phyloP scores from a whole-genome alignment of 2,888 invertebrate species.

The Trachelus troglodyta region DNA sequence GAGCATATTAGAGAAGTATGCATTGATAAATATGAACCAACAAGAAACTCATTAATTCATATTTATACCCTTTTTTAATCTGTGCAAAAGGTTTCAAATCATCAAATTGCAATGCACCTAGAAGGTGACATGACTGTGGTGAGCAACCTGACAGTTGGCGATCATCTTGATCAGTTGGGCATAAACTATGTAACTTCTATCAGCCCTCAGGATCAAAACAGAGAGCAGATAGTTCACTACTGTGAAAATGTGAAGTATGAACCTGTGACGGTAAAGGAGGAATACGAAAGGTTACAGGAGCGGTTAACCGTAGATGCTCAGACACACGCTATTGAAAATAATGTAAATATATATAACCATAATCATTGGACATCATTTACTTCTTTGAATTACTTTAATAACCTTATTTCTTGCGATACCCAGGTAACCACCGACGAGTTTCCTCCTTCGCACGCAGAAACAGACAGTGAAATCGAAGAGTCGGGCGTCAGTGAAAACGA shows the following conservation, averaged over 20 bases:
- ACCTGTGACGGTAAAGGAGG: conserved; percentile 45
- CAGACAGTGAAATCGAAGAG: conserved; percentile 46
- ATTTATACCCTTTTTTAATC: neutral
- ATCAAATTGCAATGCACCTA: conserved; percentile 60
- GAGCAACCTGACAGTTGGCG: conserved; percentile 53
- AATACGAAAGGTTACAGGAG: conserved; percentile 51
- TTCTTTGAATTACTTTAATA: neutral
- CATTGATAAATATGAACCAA: neutral
- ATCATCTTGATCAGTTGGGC: conserved; percentile 54
- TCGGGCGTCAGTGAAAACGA: conserved; percentile 36
- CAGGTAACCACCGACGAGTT: conserved; percentile 46
- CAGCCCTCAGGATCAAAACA: conserved; percentile 46
- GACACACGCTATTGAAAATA: conserved; percentile 43
- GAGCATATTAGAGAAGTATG: conserved; percentile 52
- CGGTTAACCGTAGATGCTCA: conserved; percentile 41
- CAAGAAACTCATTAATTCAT: neutral
- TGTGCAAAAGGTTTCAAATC: conserved; percentile 53
- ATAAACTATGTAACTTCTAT: conserved; percentile 62
- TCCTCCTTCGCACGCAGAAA: conserved; percentile 35
- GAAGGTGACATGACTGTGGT: conserved; percentile 58
- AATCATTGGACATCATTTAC: neutral
- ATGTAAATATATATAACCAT: conserved; percentile 36
- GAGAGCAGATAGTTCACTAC: conserved; percentile 54
- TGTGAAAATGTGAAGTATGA: conserved; percentile 55
- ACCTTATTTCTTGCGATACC: conserved; percentile 8